These are phyloP conservation scores for Bubo bubo DNA, from an alignment of 2,113 vertebrate species.

Conservation along the genomic window DNA sequence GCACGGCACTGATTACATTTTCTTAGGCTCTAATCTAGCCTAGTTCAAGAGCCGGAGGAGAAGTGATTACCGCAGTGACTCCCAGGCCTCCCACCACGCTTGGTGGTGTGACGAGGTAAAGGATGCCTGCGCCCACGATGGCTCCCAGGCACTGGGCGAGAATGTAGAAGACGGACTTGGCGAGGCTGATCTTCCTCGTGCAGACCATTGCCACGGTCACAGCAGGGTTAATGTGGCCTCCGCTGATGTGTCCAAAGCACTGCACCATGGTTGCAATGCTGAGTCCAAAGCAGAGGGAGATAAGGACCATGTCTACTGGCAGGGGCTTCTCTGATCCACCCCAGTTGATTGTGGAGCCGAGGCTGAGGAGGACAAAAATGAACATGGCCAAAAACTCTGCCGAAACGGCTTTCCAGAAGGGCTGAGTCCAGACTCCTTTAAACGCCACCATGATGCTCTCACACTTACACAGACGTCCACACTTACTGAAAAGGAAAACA, in stretches of 20 bases:
- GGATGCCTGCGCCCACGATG: conserved; percentile 85
- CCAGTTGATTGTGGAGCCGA: conserved; percentile 95
- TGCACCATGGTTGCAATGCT: conserved; percentile 97
- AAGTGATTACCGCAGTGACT: conserved; percentile 83
- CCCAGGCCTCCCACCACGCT: conserved; percentile 83
- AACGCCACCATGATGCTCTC: conserved; percentile 89
- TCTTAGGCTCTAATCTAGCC: background rate
- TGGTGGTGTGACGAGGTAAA: conserved; percentile 89
- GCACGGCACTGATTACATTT: background rate
- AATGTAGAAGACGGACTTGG: conserved; percentile 91
- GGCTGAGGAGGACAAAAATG: conserved; percentile 91
- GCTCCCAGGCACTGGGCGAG: conserved; percentile 92
- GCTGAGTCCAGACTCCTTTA: conserved; percentile 94
- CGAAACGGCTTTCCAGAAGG: conserved; percentile 93
- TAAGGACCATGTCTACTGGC: conserved; percentile 88
- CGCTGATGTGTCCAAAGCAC: conserved; percentile 95
- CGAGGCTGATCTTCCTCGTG: conserved; percentile 90
- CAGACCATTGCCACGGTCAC: conserved; percentile 93
- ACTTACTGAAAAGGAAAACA: conserved; percentile 83
- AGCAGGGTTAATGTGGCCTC: conserved; percentile 93
- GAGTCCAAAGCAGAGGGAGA: conserved; percentile 95
- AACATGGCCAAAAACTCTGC: conserved; percentile 92
- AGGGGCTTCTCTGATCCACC: conserved; percentile 79
- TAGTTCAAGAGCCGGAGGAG: background rate
- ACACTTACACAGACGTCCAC: conserved; percentile 80